Evolutionary conservation across 1,140 invertebrate genomes (phyloP).

Genomic region (Drosophila parabipectinata): DNA sequence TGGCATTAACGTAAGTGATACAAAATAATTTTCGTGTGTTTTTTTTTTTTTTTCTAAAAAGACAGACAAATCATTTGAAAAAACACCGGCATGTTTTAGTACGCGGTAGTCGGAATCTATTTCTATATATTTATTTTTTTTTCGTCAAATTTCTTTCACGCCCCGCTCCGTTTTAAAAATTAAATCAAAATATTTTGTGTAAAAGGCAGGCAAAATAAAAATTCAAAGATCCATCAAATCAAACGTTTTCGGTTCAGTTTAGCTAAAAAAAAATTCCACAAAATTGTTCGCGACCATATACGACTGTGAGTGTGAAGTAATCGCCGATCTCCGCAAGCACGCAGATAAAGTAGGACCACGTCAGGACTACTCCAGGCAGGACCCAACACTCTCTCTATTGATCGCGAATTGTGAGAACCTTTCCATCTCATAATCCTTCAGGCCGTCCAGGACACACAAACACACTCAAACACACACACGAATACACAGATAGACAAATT

Average conservation of each 20-base stretch:
- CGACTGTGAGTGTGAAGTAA: not conserved
- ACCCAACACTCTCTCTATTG: no score
- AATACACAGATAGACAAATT: not conserved
- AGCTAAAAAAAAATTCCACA: not conserved
- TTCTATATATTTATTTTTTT: constrained; percentile 3
- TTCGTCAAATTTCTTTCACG: constrained; percentile 1
- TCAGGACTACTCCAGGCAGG: not conserved
- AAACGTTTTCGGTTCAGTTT: constrained; percentile 6
- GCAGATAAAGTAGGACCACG: not conserved
- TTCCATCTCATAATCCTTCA: not conserved
- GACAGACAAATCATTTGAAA: constrained; percentile 15
- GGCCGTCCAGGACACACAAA: not conserved
- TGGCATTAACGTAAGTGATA: constrained; percentile 10
- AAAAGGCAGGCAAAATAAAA: constrained; percentile 12
- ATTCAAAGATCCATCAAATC: constrained; percentile 4
- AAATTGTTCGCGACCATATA: constrained; percentile 35
- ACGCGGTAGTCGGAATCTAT: constrained; percentile 12
- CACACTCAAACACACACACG: not conserved
- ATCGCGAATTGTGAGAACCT: no score
- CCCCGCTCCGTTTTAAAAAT: constrained; percentile 21
- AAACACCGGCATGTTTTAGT: constrained; percentile 55
- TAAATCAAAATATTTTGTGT: constrained; percentile 12
- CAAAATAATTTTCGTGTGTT: constrained; percentile 16
- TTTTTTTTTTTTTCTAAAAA: constrained; percentile 11
- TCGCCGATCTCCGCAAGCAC: no score